These are phyloP conservation scores for Promerops cafer DNA, from an alignment of 2,113 vertebrate genomes.

Conservation along the genomic window DNA sequence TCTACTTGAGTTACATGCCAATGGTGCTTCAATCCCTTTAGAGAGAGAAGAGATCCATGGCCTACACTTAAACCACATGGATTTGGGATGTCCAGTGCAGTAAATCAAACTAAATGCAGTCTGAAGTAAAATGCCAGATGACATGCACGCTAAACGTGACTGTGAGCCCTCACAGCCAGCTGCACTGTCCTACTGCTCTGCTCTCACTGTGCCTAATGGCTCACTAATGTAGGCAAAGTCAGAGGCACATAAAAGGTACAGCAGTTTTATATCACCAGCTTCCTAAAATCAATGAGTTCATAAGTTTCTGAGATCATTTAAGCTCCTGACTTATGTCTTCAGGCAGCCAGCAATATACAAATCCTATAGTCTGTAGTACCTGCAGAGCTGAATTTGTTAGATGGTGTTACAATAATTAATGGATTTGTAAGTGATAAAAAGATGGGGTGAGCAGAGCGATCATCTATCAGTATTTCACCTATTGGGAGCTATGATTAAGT, in stretches of 20 bases:
- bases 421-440: conserved; percentile 23
- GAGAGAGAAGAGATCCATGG: background rate
- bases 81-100: background rate
- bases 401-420: conserved; percentile 4
- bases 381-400: background rate
- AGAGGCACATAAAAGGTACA: background rate
- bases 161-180: background rate
- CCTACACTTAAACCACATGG: background rate
- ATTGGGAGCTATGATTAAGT: conserved; percentile 22
- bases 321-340: background rate
- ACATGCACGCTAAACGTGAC: background rate
- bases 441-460: background rate
- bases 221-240: background rate
- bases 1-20: background rate
- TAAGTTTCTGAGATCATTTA: conserved; percentile 7
- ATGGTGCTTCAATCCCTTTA: background rate
- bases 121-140: background rate
- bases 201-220: background rate
- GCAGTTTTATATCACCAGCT: background rate
- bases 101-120: background rate
- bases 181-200: background rate
- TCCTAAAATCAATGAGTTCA: conserved; percentile 16
- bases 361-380: background rate
- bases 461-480: conserved; percentile 26
- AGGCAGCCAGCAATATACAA: background rate